These are phyloP conservation scores for Byasa hedistus DNA, from an alignment of 2,888 invertebrate species.

Conservation along the genomic window DNA sequence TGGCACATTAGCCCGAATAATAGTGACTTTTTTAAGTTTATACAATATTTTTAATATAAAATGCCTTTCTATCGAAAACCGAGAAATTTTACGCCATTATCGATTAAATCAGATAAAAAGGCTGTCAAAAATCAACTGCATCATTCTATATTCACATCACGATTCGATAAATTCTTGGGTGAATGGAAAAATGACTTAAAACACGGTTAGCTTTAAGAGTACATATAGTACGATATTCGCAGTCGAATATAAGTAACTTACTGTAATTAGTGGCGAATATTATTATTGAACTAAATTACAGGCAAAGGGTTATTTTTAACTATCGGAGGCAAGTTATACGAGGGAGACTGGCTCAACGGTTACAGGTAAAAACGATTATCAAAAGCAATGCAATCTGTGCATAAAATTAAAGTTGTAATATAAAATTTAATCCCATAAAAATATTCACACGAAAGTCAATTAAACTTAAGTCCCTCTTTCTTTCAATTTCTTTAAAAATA, in stretches of 20 bases:
- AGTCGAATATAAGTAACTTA: not conserved
- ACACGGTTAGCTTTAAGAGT: constrained; percentile 50
- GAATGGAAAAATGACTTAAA: constrained; percentile 80
- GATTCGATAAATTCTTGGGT: constrained; percentile 78
- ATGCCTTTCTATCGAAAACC: constrained; percentile 73
- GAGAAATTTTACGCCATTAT: constrained; percentile 59
- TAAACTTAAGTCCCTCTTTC: no score
- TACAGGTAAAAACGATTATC: constrained; percentile 55
- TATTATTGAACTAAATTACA: constrained; percentile 39
- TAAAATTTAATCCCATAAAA: not conserved
- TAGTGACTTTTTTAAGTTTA: constrained; percentile 16
- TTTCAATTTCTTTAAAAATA: no score
- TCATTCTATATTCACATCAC: constrained; percentile 77
- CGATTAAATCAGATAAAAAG: constrained; percentile 60
- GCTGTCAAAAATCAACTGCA: constrained; percentile 79
- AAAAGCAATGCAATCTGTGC: no score
- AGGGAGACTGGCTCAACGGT: constrained; percentile 81
- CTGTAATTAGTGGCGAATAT: not conserved
- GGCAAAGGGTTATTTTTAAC: constrained; percentile 77
- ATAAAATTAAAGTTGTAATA: no score
- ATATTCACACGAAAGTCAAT: no score
- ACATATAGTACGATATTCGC: not conserved
- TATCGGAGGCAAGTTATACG: constrained; percentile 75
- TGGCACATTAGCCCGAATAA: not conserved
- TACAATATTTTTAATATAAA: constrained; percentile 28